Evolutionary conservation across 2,888 invertebrate genomes (phyloP), one percentile per base, ranked within the genome.

Genomic region (Lycophotia porphyrea): DNA sequence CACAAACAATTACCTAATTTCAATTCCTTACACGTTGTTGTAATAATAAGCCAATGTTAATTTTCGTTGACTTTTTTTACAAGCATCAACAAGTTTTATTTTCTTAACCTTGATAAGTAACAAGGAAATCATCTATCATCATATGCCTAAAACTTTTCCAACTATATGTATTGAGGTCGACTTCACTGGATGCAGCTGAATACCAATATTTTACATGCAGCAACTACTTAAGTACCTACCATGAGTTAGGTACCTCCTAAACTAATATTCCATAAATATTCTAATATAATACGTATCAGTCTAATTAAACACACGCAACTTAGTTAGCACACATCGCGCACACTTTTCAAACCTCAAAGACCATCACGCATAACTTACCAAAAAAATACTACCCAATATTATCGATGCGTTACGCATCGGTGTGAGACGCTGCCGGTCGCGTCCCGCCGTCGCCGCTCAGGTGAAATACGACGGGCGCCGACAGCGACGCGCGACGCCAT

Each of bases 361-460:
- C 21, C 34, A 64, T 31, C 27, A 74, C n/a, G 24, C 39, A 36
- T 24, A 31, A 55, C 3, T 64, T 65, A 60, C 36, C 21, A 58
- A 80, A 68, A 63, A 58, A 21, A 21, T 24, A 5, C 7, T 42
- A 36, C 5, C 15, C n/a, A 18, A 13, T 47, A 72, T 80, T 75
- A 70, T 21, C 24, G 42, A 78, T 73, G 61, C 78, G 55, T 70
- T 80, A 76, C 80, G 65, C 79, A 81, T 75, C 80, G 81, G 78
- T 87, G 84, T 88, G 74, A 84, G 11, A 52, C 2, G 31, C 36
- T n/a, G 77, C 36, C 71, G 0, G 70, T 1, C 68, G 72, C 80
- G 87, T 71, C 87, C 72, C 85, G 88, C 82, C 87, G 89, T 79
- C 88, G 89, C 86, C 88, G 63, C 67, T 80, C 86, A 87, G 88